A percentile compares a stretch with the other conserved stretches of the same genome.
Conservation (phyloP, 1,140 invertebrate species). For the Paraescarpia echinospica region DNA sequence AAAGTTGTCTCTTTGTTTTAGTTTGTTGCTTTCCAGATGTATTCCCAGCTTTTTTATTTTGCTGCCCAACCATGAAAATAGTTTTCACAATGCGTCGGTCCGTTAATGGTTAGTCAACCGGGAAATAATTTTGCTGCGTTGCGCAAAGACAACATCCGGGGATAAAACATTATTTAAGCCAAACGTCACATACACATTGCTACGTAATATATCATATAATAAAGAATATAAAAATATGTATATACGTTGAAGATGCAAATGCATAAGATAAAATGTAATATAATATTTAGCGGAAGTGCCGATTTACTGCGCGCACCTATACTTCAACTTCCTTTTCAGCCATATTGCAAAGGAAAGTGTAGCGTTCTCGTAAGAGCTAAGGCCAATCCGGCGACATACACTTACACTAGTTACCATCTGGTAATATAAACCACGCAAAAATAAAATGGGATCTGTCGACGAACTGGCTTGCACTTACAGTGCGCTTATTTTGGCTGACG, state of each 20-base stretch:
- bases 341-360: constrained; percentile 41
- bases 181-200: background rate
- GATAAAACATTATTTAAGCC: background rate
- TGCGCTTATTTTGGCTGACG: constrained; percentile 93
- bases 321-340: constrained; percentile 31
- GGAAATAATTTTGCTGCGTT: background rate
- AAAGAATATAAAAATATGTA: too few species aligned
- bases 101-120: background rate
- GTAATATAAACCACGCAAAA: constrained; percentile 29
- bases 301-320: background rate
- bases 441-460: constrained; percentile 77
- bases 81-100: background rate
- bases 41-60: too few species aligned
- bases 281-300: background rate
- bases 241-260: background rate
- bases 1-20: too few species aligned
- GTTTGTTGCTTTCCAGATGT: too few species aligned
- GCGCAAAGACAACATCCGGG: background rate
- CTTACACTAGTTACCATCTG: constrained; percentile 32
- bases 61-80: too few species aligned
- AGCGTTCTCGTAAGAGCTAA: constrained; percentile 56
- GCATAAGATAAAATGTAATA: background rate
- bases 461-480: constrained; percentile 98
- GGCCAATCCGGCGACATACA: constrained; percentile 59
- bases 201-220: background rate